Percentiles rank a stretch among this genome's conserved stretches.
phyloP scores from a whole-genome alignment of 35 echinoderm and acorn worm genomes.

The Strongylocentrotus purpuratus region DNA sequence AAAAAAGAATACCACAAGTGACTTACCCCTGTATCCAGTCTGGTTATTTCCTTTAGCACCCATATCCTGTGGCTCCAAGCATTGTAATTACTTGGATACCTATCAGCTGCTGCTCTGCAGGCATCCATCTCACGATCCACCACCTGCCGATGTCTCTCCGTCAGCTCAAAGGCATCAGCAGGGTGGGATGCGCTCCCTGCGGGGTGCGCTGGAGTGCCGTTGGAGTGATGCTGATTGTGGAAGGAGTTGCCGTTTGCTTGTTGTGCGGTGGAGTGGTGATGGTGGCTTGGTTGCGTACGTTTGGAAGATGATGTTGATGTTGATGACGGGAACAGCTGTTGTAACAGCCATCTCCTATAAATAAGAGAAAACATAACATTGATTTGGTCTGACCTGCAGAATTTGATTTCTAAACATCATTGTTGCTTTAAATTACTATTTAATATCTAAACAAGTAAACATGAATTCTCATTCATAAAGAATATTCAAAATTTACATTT shows the following conservation, averaged over 20 bases:
- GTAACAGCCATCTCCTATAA: slow-evolving; percentile 49
- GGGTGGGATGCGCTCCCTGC: not conserved
- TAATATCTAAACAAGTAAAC: too few species aligned
- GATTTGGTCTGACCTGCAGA: too few species aligned
- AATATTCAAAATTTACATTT: too few species aligned
- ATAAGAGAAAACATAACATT: not conserved
- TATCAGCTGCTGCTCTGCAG: slow-evolving; percentile 57
- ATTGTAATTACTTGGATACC: slow-evolving; percentile 94
- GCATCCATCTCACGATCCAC: slow-evolving; percentile 61
- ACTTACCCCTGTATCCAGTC: not conserved
- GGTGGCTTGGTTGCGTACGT: not conserved
- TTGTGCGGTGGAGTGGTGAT: not conserved
- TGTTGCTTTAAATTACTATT: too few species aligned
- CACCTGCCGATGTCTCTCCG: slow-evolving; percentile 7
- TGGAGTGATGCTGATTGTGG: not conserved
- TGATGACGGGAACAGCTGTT: slow-evolving; percentile 24
- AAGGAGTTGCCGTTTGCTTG: slow-evolving; percentile 10
- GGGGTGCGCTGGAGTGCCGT: not conserved
- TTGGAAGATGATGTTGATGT: not conserved
- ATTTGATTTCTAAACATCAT: too few species aligned
- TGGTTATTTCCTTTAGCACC: slow-evolving; percentile 70
- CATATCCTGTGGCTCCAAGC: slow-evolving; percentile 97
- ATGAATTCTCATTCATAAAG: too few species aligned
- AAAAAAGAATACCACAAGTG: not conserved
- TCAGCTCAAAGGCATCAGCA: slow-evolving; percentile 26